Evolutionary conservation across 2,888 invertebrate species (phyloP).

Genomic region (Tenodera sinensis): DNA sequence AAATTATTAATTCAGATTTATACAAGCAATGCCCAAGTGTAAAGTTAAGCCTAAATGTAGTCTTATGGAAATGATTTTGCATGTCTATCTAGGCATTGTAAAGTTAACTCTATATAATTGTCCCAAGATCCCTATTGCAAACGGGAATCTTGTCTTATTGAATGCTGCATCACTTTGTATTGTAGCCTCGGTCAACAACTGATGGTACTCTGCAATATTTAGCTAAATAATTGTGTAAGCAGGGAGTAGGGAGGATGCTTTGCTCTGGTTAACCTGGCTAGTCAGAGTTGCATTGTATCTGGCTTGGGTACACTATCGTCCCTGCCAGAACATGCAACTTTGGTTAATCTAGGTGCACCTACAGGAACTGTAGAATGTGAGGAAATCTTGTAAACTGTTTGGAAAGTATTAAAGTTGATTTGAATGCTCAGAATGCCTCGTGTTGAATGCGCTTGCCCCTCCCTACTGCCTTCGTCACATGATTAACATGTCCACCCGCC

Average conservation of each 20-base stretch:
- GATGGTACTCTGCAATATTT: constrained; percentile 8
- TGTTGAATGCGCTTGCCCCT: constrained; percentile 34
- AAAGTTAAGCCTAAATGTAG: constrained; percentile 11
- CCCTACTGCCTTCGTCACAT: constrained; percentile 34
- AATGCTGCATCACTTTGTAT: neutral
- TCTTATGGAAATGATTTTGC: constrained; percentile 16
- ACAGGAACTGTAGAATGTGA: constrained; percentile 31
- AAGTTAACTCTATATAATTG: neutral
- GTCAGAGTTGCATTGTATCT: constrained; percentile 2
- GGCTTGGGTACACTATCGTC: neutral
- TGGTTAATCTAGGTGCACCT: constrained; percentile 26
- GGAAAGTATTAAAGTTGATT: constrained; percentile 33
- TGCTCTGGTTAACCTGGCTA: constrained; percentile 24
- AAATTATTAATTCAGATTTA: neutral
- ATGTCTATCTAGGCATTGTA: constrained; percentile 2
- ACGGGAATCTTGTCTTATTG: neutral
- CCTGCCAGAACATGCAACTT: neutral
- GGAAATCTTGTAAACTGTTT: constrained; percentile 31
- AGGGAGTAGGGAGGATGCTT: constrained; percentile 34
- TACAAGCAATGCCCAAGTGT: constrained; percentile 16
- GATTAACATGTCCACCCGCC: constrained; percentile 34
- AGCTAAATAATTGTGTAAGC: constrained; percentile 31
- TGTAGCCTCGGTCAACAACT: neutral
- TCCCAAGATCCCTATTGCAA: neutral
- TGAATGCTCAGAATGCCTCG: constrained; percentile 33